A percentile compares a stretch with the other conserved stretches of the same genome.
phyloP scores from a whole-genome alignment of 2,797 vertebrate genomes.

The Decapterus maruadsi region DNA sequence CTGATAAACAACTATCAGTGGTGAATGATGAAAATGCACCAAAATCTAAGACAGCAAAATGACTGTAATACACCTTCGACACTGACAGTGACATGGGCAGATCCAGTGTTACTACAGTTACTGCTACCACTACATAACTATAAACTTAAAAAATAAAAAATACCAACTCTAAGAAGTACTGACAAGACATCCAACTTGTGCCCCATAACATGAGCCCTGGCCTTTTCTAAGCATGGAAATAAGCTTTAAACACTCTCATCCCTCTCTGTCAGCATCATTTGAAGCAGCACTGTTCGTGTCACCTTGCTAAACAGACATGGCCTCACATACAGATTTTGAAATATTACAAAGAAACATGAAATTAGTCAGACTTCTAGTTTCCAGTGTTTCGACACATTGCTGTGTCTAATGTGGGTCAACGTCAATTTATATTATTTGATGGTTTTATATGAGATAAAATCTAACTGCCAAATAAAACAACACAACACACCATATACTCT shows the following conservation, averaged over 20 bases:
- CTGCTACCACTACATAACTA: not conserved
- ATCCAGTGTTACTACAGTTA: not conserved
- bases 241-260: not conserved
- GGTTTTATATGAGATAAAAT: no score
- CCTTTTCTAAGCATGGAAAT: not conserved
- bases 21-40: no score
- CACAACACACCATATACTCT: no score
- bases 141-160: not conserved
- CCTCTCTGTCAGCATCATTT: not conserved
- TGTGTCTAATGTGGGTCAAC: no score
- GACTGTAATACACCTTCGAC: no score
- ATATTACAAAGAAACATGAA: not conserved
- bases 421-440: no score
- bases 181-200: not conserved
- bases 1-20: not conserved
- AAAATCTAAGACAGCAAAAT: not conserved
- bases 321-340: not conserved
- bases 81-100: not conserved
- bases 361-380: no score
- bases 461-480: no score
- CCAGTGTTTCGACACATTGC: no score
- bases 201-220: not conserved
- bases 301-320: not conserved
- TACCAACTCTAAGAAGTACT: not conserved
- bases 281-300: not conserved